Evolutionary conservation across 2,888 invertebrate genomes (phyloP).

Genomic region (Archaeoteleia sp.): DNA sequence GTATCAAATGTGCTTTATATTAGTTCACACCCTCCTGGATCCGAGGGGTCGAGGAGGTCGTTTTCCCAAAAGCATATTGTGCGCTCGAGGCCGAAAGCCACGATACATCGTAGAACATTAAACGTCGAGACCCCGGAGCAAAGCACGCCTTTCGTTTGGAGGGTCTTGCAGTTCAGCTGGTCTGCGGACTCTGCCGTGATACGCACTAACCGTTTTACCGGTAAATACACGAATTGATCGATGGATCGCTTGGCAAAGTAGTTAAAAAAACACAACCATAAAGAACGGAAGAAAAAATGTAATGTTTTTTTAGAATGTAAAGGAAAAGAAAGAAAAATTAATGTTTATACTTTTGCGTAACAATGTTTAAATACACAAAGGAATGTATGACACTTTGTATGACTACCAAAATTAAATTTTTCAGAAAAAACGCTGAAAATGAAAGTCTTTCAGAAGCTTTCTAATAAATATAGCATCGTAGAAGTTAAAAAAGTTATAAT

Average conservation of each 20-base stretch:
- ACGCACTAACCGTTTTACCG: conserved; percentile 37
- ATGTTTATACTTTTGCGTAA: too few species aligned
- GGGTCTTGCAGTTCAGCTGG: conserved; percentile 36
- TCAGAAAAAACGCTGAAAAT: too few species aligned
- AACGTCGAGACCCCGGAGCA: conserved; percentile 37
- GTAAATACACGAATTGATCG: conserved; percentile 46
- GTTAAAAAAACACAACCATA: not conserved
- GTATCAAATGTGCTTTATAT: conserved; percentile 69
- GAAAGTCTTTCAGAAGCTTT: too few species aligned
- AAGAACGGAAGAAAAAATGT: not conserved
- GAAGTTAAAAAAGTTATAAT: too few species aligned
- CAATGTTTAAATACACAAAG: too few species aligned
- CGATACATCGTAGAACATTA: conserved; percentile 57
- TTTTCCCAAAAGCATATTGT: conserved; percentile 62
- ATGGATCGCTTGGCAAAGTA: conserved; percentile 15
- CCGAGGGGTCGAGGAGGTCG: conserved; percentile 50
- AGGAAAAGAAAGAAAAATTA: too few species aligned
- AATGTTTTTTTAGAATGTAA: too few species aligned
- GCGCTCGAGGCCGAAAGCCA: conserved; percentile 51
- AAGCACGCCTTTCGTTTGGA: conserved; percentile 34
- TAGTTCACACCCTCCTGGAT: conserved; percentile 65
- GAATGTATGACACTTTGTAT: too few species aligned
- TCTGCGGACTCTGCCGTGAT: conserved; percentile 18
- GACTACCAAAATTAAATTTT: too few species aligned
- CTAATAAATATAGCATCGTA: too few species aligned